phyloP scores from a whole-genome alignment of 2,888 invertebrate genomes.

The Athalia circularis region DNA sequence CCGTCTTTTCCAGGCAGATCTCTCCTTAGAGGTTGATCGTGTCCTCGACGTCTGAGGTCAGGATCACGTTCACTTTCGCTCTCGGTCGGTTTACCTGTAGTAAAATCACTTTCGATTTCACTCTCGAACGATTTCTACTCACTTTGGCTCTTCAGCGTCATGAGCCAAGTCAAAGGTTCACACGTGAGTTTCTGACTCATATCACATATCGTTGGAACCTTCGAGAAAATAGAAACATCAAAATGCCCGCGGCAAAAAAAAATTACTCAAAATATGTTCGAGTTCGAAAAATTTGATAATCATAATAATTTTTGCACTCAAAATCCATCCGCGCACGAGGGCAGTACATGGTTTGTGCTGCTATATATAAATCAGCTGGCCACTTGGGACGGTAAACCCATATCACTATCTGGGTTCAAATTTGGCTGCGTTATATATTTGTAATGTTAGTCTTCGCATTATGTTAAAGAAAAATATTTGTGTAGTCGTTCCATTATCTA shows the following conservation, averaged over 20 bases:
- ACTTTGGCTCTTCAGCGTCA: conserved; percentile 43
- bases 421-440: too few species aligned
- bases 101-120: conserved; percentile 52
- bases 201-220: neutral
- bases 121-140: conserved; percentile 52
- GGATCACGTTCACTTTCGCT: conserved; percentile 57
- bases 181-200: neutral
- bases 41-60: conserved; percentile 55
- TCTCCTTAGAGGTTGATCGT: conserved; percentile 51
- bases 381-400: too few species aligned
- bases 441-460: too few species aligned
- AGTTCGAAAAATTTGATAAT: too few species aligned
- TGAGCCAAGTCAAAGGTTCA: conserved; percentile 15
- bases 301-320: neutral
- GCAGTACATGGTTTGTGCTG: too few species aligned
- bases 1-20: conserved; percentile 48
- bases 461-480: too few species aligned
- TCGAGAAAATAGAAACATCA: neutral
- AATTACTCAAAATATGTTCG: too few species aligned
- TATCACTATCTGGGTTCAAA: too few species aligned
- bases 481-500: too few species aligned
- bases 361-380: too few species aligned
- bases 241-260: too few species aligned
- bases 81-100: conserved; percentile 26
- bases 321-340: neutral